These are phyloP conservation scores for Zelleria hepariella DNA, from an alignment of 2,888 invertebrate species.

Conservation along the genomic window DNA sequence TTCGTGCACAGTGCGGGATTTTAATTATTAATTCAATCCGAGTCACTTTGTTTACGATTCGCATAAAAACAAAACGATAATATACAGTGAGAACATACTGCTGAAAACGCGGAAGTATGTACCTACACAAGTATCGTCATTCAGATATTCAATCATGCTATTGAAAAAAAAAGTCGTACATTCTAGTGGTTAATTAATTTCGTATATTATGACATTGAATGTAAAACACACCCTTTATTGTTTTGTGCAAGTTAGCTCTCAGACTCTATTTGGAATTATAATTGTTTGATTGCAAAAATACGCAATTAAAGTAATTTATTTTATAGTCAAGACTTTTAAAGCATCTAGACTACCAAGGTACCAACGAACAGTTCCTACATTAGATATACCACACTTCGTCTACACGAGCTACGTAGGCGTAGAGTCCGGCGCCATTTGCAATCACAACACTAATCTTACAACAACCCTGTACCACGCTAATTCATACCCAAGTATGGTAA, in stretches of 20 bases:
- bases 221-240: too few species aligned
- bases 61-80: slow-evolving; percentile 17
- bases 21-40: slow-evolving; percentile 47
- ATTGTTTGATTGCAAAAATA: background rate
- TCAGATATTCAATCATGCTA: too few species aligned
- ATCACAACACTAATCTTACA: background rate
- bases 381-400: background rate
- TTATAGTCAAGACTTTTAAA: background rate
- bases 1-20: slow-evolving; percentile 37
- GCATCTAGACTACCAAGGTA: background rate
- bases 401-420: background rate
- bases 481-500: slow-evolving; percentile 1
- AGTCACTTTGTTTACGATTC: slow-evolving; percentile 23
- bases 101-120: background rate
- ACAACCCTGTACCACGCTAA: background rate
- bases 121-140: background rate
- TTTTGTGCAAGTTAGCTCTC: background rate
- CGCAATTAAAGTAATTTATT: background rate
- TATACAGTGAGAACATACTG: background rate
- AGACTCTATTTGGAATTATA: background rate
- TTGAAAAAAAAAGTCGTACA: too few species aligned
- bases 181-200: too few species aligned
- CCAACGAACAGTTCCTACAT: background rate
- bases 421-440: background rate
- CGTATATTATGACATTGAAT: too few species aligned